Evolutionary conservation across 2,797 vertebrate species (phyloP).

Genomic region (Amazonetta brasiliensis): DNA sequence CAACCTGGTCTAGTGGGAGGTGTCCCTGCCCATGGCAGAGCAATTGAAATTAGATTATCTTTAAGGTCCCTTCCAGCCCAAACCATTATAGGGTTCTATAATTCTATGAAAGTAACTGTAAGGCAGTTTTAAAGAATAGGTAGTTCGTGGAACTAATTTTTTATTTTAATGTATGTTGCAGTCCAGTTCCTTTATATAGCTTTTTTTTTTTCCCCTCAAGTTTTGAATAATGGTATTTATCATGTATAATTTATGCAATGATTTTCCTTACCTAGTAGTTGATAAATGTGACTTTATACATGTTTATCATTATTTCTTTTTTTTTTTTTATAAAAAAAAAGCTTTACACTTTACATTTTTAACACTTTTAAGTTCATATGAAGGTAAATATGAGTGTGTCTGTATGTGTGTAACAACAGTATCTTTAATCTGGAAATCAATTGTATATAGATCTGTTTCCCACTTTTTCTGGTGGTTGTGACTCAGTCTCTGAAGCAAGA

Average conservation of each 20-base stretch:
- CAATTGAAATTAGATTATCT: too few species aligned
- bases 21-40: too few species aligned
- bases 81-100: too few species aligned
- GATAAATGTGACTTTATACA: neutral
- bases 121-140: neutral
- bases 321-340: neutral
- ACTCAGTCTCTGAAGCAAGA: neutral
- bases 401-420: neutral
- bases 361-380: neutral
- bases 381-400: neutral
- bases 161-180: neutral
- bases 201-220: neutral
- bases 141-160: accelerated
- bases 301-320: neutral
- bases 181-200: neutral
- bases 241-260: neutral
- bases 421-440: neutral
- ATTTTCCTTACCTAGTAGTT: neutral
- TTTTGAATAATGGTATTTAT: neutral
- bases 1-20: too few species aligned
- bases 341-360: neutral
- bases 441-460: neutral
- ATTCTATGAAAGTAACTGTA: neutral
- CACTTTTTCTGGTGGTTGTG: neutral
- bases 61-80: too few species aligned